Base-by-base conservation (phyloP, 2,888 invertebrate species). In the Hydrotaea cyrtoneurina region DNA sequence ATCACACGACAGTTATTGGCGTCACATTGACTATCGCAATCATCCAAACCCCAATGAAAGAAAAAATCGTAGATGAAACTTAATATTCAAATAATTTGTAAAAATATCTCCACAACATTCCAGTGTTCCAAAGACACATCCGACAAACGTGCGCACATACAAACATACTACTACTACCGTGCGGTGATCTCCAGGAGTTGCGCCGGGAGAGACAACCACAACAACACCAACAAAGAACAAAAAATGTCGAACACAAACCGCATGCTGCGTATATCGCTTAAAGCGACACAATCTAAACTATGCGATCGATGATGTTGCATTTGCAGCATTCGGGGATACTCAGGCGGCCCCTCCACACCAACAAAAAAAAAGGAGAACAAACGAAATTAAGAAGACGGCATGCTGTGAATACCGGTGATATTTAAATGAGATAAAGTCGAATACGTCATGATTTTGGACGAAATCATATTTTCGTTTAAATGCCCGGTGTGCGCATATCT, bases 391-490 rank as follows among this genome's bases (percentile, higher is more conserved):
- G 39, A 69, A 78, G 84, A 73, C 84, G 23, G 23, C 84, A 78
- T 76, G 84, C 81, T 81, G 84, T 76, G 84, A 84, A 78, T 76
- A 78, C 75, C 84, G 76, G 55, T 81, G 84, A 84, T 84, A 84
- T 84, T 84, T 78, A 81, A 81, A 84, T 84, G 84, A 81, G 84
- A 84, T 84, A 84, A 84, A 84, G 84, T 84, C 84, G 69, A 57
- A 84, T 81, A 84, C 75, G 84, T 84, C 84, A 84, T 84, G 84
- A 81, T 84, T 84, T 76, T 84, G 76, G 76, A 81, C 78, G 78
- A 84, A 84, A 84, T 84, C 84, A 84, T 84, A 84, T 76, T 76
- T 84, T 31, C 36, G 11, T 31, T 62, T 62, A 19, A 62, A 36
- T 36, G 62, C 15, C 62, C 31, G 62, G 62, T 36, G 62, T 15